Conservation (phyloP, 1,140 invertebrate genomes). For the Monochamus saltuarius region DNA sequence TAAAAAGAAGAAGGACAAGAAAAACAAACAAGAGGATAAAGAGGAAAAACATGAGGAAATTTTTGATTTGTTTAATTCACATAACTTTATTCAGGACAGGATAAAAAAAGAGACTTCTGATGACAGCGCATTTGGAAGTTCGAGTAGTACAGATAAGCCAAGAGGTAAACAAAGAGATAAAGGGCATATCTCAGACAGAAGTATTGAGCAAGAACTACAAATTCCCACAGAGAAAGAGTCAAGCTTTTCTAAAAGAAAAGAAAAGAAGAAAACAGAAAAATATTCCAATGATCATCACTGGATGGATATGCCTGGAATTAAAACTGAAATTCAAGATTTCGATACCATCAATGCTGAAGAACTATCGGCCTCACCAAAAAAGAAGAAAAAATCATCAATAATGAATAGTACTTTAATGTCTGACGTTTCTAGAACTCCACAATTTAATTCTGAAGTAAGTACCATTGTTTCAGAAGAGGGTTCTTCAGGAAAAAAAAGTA, state of each 20-base stretch:
- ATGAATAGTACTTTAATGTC: constrained; percentile 16
- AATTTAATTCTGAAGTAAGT: constrained; percentile 17
- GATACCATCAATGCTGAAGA: neutral
- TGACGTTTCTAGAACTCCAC: neutral
- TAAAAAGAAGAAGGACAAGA: constrained; percentile 11
- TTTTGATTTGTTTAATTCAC: constrained; percentile 15
- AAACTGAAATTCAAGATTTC: neutral
- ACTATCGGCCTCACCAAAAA: constrained; percentile 2
- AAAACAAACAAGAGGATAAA: neutral
- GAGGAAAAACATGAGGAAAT: constrained; percentile 4
- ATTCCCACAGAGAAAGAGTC: too few relatives aligned
- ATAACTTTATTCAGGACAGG: neutral
- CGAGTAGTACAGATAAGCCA: neutral
- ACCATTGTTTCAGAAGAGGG: constrained; percentile 7
- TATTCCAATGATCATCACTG: too few relatives aligned
- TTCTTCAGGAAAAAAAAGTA: constrained; percentile 3
- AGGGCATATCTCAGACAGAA: neutral
- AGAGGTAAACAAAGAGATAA: constrained; percentile 14
- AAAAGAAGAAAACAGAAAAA: too few relatives aligned
- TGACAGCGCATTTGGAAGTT: neutral
- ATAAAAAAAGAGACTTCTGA: too few relatives aligned
- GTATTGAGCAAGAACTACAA: too few relatives aligned
- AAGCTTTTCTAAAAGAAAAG: too few relatives aligned
- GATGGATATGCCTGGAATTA: too few relatives aligned
- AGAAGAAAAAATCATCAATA: constrained; percentile 2